phyloP scores from a whole-genome alignment of 2,113 vertebrate genomes.

The Tachysurus fulvidraco region DNA sequence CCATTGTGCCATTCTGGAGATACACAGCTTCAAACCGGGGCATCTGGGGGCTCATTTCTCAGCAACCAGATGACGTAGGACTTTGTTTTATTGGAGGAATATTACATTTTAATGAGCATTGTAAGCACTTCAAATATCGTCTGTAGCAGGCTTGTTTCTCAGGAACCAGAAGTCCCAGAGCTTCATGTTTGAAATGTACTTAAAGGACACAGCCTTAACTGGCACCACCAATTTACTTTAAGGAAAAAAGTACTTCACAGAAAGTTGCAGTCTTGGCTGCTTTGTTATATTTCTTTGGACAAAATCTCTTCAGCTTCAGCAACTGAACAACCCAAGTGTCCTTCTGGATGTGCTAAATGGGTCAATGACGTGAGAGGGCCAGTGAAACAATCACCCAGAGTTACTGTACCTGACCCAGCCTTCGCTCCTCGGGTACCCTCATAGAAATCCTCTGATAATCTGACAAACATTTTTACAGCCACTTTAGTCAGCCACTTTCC shows the following conservation, averaged over 20 bases:
- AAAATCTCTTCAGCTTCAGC: neutral
- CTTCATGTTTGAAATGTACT: neutral
- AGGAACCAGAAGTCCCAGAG: neutral
- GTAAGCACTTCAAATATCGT: neutral
- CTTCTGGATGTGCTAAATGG: constrained; percentile 29
- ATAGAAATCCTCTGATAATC: constrained; percentile 9
- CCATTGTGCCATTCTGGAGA: neutral
- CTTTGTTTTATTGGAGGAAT: neutral
- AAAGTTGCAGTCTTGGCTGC: neutral
- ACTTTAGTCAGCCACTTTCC: constrained; percentile 20
- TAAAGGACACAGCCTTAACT: neutral
- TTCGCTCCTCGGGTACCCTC: neutral
- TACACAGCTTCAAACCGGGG: neutral
- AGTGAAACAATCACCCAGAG: neutral
- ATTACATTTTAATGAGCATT: neutral
- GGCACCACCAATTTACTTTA: neutral
- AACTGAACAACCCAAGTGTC: neutral
- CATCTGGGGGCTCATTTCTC: neutral
- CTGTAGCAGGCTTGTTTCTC: neutral
- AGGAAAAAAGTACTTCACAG: neutral
- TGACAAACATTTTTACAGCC: constrained; percentile 19
- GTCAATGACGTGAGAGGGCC: constrained; percentile 1
- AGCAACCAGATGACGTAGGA: neutral
- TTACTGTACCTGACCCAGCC: neutral
- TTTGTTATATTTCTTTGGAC: neutral